Evolutionary conservation across 2,113 vertebrate species (phyloP).

Genomic region (Craseonycteris thonglongyai): DNA sequence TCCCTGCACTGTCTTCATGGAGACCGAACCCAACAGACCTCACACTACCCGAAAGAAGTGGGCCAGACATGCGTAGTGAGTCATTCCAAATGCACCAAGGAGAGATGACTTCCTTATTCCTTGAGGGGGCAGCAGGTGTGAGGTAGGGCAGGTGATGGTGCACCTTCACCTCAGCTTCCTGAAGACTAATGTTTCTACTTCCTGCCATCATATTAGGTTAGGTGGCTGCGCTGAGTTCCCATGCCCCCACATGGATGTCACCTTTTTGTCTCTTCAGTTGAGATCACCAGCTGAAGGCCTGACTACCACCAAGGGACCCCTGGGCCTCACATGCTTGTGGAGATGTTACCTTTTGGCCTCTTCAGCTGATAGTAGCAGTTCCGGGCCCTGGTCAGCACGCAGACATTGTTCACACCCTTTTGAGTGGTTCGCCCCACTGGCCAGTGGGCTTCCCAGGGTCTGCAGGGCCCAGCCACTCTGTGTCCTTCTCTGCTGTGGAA

Average conservation of each 20-base stretch:
- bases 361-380: not conserved
- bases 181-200: not conserved
- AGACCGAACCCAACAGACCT: not conserved
- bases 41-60: not conserved
- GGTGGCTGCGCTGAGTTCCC: not conserved
- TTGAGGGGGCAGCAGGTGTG: accelerated
- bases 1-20: not conserved
- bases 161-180: not conserved
- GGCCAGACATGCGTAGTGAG: not conserved
- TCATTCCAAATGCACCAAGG: not conserved
- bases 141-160: not conserved
- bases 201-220: not conserved
- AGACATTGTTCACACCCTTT: not conserved
- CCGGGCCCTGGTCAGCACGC: not conserved
- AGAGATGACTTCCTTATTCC: not conserved
- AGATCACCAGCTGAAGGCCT: not conserved
- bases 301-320: not conserved
- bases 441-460: not conserved
- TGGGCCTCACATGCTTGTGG: not conserved
- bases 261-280: not conserved
- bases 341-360: not conserved
- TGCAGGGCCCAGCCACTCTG: not conserved
- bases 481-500: not conserved
- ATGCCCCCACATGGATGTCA: not conserved
- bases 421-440: not conserved